Evolutionary conservation across 2,113 vertebrate species (phyloP).

Genomic region (Pandion haliaetus): DNA sequence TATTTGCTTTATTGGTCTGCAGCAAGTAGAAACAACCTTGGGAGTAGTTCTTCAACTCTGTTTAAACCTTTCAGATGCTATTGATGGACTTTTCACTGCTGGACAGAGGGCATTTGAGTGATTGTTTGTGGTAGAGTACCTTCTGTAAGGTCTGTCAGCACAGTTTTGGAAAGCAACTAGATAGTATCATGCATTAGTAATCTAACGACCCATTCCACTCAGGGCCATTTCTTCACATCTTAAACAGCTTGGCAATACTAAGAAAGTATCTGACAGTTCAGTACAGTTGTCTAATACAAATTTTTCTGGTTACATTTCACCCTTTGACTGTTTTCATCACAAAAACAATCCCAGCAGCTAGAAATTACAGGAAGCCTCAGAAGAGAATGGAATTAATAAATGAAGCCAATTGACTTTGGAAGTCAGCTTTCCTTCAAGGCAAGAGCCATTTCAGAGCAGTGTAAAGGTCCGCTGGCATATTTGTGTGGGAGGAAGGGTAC

Average conservation of each 20-base stretch:
- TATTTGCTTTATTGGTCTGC: background rate
- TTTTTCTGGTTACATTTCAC: background rate
- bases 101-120: background rate
- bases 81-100: background rate
- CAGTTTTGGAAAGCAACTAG: background rate
- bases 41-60: background rate
- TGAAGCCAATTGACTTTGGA: background rate
- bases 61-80: background rate
- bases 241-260: background rate
- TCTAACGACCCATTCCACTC: background rate
- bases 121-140: background rate
- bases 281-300: background rate
- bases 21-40: background rate
- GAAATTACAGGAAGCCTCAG: background rate
- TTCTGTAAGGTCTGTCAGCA: background rate
- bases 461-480: fast-evolving
- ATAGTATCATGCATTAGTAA: background rate
- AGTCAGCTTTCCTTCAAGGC: background rate
- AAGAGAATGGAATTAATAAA: background rate
- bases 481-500: background rate
- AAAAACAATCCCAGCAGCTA: background rate
- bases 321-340: background rate
- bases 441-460: background rate
- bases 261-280: background rate
- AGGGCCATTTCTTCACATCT: background rate